Evolutionary conservation across 2,113 vertebrate species (phyloP).

Genomic region (Typhlomys cinereus): DNA sequence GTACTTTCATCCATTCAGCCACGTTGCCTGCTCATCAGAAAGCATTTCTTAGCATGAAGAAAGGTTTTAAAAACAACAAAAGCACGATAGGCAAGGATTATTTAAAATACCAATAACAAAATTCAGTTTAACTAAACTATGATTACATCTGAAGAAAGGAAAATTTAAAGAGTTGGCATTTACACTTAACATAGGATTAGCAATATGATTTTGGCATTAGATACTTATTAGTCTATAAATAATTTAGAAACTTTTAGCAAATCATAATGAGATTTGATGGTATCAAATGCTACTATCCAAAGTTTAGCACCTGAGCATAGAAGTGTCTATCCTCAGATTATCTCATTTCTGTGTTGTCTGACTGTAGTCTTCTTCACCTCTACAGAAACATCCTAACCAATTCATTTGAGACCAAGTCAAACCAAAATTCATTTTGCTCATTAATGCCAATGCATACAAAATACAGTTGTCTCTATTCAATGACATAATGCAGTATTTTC

Average conservation of each 20-base stretch:
- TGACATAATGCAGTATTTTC: background rate
- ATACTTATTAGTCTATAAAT: conserved; percentile 54
- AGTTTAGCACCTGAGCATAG: background rate
- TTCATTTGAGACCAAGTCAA: background rate
- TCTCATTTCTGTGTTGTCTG: conserved; percentile 22
- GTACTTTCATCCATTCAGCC: no score
- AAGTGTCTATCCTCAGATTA: background rate
- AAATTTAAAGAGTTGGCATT: conserved; percentile 36
- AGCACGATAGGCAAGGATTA: conserved; percentile 20
- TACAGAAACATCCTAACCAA: conserved; percentile 11
- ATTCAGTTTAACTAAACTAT: conserved; percentile 54
- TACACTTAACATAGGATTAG: conserved; percentile 43
- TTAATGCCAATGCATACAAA: background rate
- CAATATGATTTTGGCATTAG: conserved; percentile 5
- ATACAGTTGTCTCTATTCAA: background rate
- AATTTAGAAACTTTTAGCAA: conserved; percentile 60
- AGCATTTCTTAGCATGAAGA: conserved; percentile 10
- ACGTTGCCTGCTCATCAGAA: no score
- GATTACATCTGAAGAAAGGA: conserved; percentile 49
- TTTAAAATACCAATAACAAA: conserved; percentile 42
- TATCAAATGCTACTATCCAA: background rate
- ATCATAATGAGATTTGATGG: background rate
- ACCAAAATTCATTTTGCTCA: conserved; percentile 37
- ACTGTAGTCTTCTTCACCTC: background rate
- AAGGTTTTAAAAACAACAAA: conserved; percentile 40